A percentile compares a stretch with the other conserved stretches of the same genome.
phyloP scores from a whole-genome alignment of 2,888 invertebrate species.

The Scelioninae gen. 1 region DNA sequence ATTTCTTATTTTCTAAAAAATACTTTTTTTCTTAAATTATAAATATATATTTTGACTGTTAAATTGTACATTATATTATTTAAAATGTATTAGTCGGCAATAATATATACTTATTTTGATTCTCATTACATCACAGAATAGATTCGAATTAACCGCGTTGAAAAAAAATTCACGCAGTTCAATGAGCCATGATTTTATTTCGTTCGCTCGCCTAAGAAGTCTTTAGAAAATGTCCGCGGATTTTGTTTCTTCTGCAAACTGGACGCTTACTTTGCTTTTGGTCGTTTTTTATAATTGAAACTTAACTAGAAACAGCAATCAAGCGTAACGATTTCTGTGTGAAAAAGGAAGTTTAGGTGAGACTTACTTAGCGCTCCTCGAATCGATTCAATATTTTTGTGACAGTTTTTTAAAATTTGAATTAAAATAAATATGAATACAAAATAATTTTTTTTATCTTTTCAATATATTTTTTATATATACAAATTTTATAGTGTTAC shows the following conservation, averaged over 20 bases:
- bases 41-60: too few relatives aligned
- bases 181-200: slow-evolving; percentile 36
- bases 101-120: slow-evolving; percentile 1
- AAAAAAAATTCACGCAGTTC: slow-evolving; percentile 18
- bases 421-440: background rate
- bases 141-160: slow-evolving; percentile 19
- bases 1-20: too few relatives aligned
- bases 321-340: slow-evolving; percentile 22
- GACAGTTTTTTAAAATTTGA: background rate
- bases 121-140: slow-evolving; percentile 12
- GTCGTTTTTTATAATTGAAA: slow-evolving; percentile 19
- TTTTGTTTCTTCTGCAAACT: slow-evolving; percentile 31
- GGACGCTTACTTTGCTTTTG: slow-evolving; percentile 17
- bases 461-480: background rate
- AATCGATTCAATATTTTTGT: slow-evolving; percentile 10
- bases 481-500: too few relatives aligned
- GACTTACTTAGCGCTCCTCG: slow-evolving; percentile 13
- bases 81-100: background rate
- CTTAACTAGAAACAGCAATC: slow-evolving; percentile 36
- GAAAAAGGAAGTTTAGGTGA: slow-evolving; percentile 23
- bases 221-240: slow-evolving; percentile 11
- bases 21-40: too few relatives aligned
- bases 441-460: background rate
- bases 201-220: slow-evolving; percentile 16
- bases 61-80: background rate